Conservation (phyloP, 92 coral and sea anemone genomes). For the Parazoanthus darwini region DNA sequence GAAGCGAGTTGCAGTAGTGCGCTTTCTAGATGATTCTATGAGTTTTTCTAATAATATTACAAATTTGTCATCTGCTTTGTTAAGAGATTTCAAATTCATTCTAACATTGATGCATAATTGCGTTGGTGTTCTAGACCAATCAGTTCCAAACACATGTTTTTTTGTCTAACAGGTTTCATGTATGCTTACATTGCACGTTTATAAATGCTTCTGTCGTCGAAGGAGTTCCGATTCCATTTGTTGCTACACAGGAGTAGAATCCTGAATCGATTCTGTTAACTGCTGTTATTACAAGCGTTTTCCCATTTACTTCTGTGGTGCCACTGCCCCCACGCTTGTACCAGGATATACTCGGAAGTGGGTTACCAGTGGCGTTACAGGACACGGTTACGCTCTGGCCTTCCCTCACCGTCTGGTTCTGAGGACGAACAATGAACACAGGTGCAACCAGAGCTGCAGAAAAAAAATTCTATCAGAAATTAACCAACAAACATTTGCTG, state of each 20-base stretch:
- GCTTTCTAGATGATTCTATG: no score
- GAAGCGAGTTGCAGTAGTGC: no score
- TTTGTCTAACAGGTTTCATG: no score
- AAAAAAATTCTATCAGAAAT: not conserved
- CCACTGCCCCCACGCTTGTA: constrained; percentile 1
- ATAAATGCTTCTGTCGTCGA: not conserved
- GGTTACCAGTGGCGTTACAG: constrained; percentile 11
- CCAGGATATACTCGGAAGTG: constrained; percentile 47
- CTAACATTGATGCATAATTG: no score
- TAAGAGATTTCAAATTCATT: no score
- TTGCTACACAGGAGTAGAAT: not conserved
- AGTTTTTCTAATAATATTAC: no score
- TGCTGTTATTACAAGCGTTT: not conserved
- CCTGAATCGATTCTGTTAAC: constrained; percentile 29
- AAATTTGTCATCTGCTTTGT: no score
- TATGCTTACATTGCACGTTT: constrained; percentile 50
- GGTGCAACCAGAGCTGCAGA: not conserved
- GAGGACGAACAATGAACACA: constrained; percentile 17
- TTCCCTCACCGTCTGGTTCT: constrained; percentile 23
- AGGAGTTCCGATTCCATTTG: constrained; percentile 46
- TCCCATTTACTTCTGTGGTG: not conserved
- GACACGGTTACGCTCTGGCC: constrained; percentile 9
- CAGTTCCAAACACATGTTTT: not conserved
- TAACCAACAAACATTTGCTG: no score
- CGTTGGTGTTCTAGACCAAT: no score